phyloP scores from a whole-genome alignment of 2,888 invertebrate species.

The Bembecia ichneumoniformis region DNA sequence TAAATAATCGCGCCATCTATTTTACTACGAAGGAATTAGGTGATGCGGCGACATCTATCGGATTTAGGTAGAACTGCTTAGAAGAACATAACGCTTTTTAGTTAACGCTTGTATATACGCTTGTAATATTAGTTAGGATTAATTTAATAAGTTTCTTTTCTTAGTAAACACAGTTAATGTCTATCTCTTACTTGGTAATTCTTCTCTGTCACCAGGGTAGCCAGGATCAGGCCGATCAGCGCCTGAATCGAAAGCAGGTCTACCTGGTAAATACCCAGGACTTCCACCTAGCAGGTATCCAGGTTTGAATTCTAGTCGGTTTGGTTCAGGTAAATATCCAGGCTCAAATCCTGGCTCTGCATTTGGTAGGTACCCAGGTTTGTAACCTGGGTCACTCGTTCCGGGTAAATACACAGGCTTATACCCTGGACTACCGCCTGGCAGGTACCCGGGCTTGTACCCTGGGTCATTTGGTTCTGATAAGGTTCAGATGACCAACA shows the following conservation, averaged over 20 bases:
- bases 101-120: too few relatives aligned
- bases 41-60: too few relatives aligned
- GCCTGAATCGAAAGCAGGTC: conserved; percentile 1
- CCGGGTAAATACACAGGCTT: conserved; percentile 22
- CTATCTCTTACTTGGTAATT: conserved; percentile 30
- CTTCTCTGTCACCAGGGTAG: conserved; percentile 31
- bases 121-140: too few relatives aligned
- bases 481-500: too few relatives aligned
- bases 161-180: too few relatives aligned
- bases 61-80: too few relatives aligned
- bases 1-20: too few relatives aligned
- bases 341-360: conserved; percentile 4
- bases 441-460: conserved; percentile 13
- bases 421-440: conserved; percentile 5
- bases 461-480: too few relatives aligned
- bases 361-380: background rate
- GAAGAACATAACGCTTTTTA: too few relatives aligned
- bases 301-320: conserved; percentile 9
- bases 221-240: conserved; percentile 14
- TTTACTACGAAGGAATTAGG: too few relatives aligned
- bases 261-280: conserved; percentile 5
- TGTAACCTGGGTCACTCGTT: conserved; percentile 10
- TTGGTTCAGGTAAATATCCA: conserved; percentile 3
- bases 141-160: too few relatives aligned
- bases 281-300: conserved; percentile 7